These are phyloP conservation scores for Cancer borealis DNA, from an alignment of 2,888 invertebrate genomes.

Conservation along the genomic window DNA sequence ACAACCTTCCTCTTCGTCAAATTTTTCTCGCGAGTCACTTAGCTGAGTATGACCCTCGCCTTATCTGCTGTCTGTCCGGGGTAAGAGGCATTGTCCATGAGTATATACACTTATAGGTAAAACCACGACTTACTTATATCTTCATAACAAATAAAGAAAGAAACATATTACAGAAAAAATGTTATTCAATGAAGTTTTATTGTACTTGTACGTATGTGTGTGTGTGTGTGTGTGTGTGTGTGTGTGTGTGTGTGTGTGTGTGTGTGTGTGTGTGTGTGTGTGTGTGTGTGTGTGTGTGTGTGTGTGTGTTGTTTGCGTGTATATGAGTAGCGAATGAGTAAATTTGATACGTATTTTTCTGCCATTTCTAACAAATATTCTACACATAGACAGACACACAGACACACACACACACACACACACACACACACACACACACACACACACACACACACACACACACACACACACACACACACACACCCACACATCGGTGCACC, in stretches of 20 bases:
- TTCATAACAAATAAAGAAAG: background rate
- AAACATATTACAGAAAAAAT: background rate
- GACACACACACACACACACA: background rate
- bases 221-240: constrained; percentile 48
- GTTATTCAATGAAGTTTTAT: background rate
- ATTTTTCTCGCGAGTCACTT: background rate
- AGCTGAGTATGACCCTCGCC: background rate
- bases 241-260: constrained; percentile 48
- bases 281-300: constrained; percentile 28
- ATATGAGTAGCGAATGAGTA: background rate
- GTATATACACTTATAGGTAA: background rate
- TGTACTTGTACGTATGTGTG: constrained; percentile 49
- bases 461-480: constrained; percentile 32
- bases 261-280: constrained; percentile 45
- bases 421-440: constrained; percentile 12
- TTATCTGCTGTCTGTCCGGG: background rate
- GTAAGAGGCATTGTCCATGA: background rate
- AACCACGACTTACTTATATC: background rate
- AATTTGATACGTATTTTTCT: background rate
- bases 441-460: constrained; percentile 31
- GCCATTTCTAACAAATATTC: background rate
- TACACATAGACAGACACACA: background rate
- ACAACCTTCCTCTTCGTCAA: background rate
- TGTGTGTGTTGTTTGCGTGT: constrained; percentile 46
- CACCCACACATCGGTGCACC: constrained; percentile 6